Conservation (phyloP, 1,140 invertebrate genomes). For the Vanessa tameamea region DNA sequence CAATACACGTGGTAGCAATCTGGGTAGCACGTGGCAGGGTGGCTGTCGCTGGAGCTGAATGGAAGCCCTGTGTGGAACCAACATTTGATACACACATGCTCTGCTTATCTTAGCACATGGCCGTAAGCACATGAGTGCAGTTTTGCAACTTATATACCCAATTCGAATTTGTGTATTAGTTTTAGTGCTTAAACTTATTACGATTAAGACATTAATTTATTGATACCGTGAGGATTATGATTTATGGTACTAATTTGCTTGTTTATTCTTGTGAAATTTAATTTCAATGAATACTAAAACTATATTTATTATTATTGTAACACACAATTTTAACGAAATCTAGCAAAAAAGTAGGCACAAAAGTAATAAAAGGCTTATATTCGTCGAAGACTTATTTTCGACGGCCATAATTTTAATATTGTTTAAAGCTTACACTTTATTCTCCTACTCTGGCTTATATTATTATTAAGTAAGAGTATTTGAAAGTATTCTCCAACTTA, state of each 20-base stretch:
- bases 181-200: conserved; percentile 1
- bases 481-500: too few species aligned
- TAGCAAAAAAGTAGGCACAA: too few species aligned
- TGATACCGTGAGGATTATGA: conserved; percentile 11
- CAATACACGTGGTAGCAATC: conserved; percentile 48
- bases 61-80: conserved; percentile 55
- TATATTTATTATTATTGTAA: too few species aligned
- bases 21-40: conserved; percentile 63
- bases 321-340: too few species aligned
- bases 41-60: conserved; percentile 51
- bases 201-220: neutral
- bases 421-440: too few species aligned
- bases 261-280: neutral
- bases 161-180: conserved; percentile 8
- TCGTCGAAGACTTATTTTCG: too few species aligned
- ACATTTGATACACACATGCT: conserved; percentile 68
- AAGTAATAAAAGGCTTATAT: too few species aligned
- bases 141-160: conserved; percentile 31
- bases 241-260: neutral
- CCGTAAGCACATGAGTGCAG: conserved; percentile 40
- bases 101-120: conserved; percentile 51
- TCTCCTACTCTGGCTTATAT: too few species aligned
- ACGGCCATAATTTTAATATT: too few species aligned
- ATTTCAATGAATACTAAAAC: too few species aligned
- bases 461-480: too few species aligned